phyloP scores from a whole-genome alignment of 1,140 invertebrate genomes.

The Sipha flava region DNA sequence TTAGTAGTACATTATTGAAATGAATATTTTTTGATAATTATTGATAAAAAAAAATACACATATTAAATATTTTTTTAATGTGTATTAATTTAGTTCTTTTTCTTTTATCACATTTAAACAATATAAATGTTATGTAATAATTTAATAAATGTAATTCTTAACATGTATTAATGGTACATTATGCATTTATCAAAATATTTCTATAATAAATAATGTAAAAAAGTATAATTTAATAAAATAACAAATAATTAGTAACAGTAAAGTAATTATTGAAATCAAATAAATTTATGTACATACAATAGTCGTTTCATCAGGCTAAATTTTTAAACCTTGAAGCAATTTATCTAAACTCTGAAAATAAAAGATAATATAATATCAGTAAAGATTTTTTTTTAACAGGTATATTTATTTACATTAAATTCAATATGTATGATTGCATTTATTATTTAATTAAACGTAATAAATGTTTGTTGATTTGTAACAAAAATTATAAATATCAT shows the following conservation, averaged over 20 bases:
- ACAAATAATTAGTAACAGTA: conserved; percentile 33
- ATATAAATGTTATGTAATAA: neutral
- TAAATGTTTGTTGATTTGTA: no score
- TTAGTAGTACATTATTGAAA: no score
- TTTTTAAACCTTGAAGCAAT: conserved; percentile 16
- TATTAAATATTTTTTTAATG: neutral
- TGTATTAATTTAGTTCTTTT: neutral
- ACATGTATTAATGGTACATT: neutral
- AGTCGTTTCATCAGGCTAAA: neutral
- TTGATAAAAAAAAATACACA: neutral
- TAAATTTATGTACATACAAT: conserved; percentile 1
- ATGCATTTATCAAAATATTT: conserved; percentile 12
- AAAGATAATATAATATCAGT: neutral
- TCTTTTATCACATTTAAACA: neutral
- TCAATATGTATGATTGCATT: no score
- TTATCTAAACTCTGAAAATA: conserved; percentile 17
- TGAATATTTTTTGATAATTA: no score
- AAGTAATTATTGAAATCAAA: conserved; percentile 23
- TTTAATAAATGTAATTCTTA: neutral
- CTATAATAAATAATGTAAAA: conserved; percentile 30
- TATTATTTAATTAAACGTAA: no score
- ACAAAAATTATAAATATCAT: neutral
- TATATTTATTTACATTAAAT: no score
- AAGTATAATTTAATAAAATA: conserved; percentile 31
- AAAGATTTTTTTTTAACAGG: no score